phyloP scores from a whole-genome alignment of 2,113 vertebrate species.

The Scomber scombrus region DNA sequence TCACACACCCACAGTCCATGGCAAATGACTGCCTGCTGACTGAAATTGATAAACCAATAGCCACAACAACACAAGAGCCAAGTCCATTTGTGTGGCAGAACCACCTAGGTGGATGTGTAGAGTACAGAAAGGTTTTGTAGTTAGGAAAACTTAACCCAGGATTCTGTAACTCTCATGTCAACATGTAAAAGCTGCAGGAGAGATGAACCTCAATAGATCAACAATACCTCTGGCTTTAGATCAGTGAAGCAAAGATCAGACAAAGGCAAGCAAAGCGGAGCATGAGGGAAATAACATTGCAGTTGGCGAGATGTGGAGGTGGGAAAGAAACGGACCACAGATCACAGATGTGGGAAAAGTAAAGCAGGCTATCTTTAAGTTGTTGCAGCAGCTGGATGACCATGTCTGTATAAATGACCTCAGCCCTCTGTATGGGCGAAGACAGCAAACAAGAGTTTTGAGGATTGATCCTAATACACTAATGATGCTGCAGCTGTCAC shows the following conservation, averaged over 20 bases:
- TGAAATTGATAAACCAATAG: conserved; percentile 79
- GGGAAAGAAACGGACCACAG: conserved; percentile 33
- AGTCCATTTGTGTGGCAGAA: conserved; percentile 16
- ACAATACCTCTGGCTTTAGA: conserved; percentile 44
- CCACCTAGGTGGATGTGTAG: conserved; percentile 21
- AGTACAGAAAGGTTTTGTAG: not conserved
- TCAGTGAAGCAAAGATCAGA: conserved; percentile 48
- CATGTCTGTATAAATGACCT: conserved; percentile 29
- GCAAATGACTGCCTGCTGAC: conserved; percentile 77
- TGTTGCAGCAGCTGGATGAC: conserved; percentile 59
- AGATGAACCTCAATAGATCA: not conserved
- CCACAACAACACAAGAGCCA: conserved; percentile 40
- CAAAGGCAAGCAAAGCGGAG: conserved; percentile 36
- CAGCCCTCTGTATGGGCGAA: conserved; percentile 27
- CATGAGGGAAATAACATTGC: conserved; percentile 53
- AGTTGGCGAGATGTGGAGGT: conserved; percentile 30
- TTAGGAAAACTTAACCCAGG: not conserved
- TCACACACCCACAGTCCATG: conserved; percentile 69
- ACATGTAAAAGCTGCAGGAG: conserved; percentile 15
- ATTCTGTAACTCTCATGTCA: conserved; percentile 34
- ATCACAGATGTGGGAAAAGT: conserved; percentile 41
- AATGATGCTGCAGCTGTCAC: conserved; percentile 82
- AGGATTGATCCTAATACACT: conserved; percentile 79
- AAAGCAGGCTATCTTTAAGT: conserved; percentile 1
- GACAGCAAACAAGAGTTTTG: conserved; percentile 68